Evolutionary conservation across 2,888 invertebrate genomes (phyloP), one percentile per base, ranked within the genome.

Genomic region (Campopleginae sp.): DNA sequence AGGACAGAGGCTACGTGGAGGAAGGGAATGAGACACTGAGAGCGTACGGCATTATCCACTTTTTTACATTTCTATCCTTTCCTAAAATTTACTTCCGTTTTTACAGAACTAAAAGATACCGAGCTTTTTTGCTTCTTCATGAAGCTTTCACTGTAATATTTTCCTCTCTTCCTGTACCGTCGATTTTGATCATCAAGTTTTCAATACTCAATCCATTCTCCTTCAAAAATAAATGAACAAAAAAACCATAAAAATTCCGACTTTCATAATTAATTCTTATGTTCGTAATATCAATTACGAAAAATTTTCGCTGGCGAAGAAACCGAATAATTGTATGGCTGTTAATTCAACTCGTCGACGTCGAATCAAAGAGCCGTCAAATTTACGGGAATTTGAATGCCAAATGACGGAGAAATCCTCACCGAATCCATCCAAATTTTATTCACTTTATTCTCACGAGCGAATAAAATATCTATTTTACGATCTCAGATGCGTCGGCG

Each of bases 21-120:
- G 7, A 2, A 14, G 54, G 5, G 38, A 17, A 70, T 44, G 27
- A 10, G 65, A 63, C 58, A 51, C 65, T 19, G 78, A 27, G 23
- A 70, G 83, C 75, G 70, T 77, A 77, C 65, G 54, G 76, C 76
- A 72, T 80, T 84, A 80, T 76, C 80, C 65, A 75, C 80, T 42
- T 76, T 80, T 72, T 58, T 46, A 70, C 72, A 48, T 58, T 66
- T 72, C 46, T 42, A 38, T 54, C 19, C 31, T 31, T 54, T 23
- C 46, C 71, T 61, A 46, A 38, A 63, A 71, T 80, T 58, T 72
- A 76, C 77, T 84, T 80, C 61, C 71, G 65, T 65, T 54, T 42
- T 72, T 78, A n/a, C n/a, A 10, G 23, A 33, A 19, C 65, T 31
- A 68, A 76, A 77, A 61, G 66, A 7, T 65, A 51, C 46, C 44